Percentiles rank a stretch among this genome's conserved stretches.
These are phyloP conservation scores for Stegophylla sp. DNA, from an alignment of 2,888 invertebrate species.

Conservation along the genomic window DNA sequence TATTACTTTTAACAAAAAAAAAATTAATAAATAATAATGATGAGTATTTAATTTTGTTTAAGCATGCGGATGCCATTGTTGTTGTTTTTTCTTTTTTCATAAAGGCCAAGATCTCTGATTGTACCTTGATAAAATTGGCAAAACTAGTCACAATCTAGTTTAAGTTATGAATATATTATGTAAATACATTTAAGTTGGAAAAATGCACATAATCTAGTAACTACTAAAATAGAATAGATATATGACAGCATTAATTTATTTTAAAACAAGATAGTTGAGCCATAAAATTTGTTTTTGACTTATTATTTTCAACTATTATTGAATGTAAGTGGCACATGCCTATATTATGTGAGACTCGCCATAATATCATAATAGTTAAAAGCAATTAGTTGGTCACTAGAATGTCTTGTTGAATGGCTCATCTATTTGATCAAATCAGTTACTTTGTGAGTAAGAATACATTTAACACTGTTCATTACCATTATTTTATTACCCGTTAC, in stretches of 20 bases:
- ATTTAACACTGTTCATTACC: constrained; percentile 19
- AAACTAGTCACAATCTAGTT: constrained; percentile 58
- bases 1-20: not conserved
- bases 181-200: constrained; percentile 24
- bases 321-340: too few species aligned
- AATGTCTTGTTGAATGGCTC: too few species aligned
- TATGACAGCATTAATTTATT: not conserved
- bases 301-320: too few species aligned
- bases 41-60: constrained; percentile 22
- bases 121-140: constrained; percentile 42
- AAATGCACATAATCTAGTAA: constrained; percentile 51
- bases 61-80: constrained; percentile 23
- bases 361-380: too few species aligned
- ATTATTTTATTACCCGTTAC: not conserved
- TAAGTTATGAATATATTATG: constrained; percentile 34
- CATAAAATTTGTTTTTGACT: too few species aligned
- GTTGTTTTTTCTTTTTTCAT: constrained; percentile 17
- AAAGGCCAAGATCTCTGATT: constrained; percentile 42
- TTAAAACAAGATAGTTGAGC: too few species aligned
- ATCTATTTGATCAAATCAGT: too few species aligned
- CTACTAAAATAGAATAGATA: constrained; percentile 10
- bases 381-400: too few species aligned
- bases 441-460: not conserved
- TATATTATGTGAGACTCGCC: too few species aligned
- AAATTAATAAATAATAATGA: not conserved